Base-by-base conservation (phyloP, 2,888 invertebrate species). In the Limnephilus lunatus region DNA sequence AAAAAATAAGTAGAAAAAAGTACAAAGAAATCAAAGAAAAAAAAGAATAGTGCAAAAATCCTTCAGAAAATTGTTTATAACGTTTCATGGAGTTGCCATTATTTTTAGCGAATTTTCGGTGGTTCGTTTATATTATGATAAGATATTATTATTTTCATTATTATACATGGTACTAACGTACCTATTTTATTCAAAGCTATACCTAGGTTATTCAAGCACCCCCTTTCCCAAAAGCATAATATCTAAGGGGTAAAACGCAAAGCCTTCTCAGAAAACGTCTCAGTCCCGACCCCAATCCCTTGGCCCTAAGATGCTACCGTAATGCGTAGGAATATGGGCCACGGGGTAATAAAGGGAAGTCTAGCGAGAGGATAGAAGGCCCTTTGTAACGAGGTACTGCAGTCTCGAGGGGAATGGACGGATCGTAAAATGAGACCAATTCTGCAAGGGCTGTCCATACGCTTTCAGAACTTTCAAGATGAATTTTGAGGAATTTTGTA, bases 401-500 rank as follows among this genome's bases (percentile, higher is more conserved):
- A 32, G 83, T 83, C 83, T 83, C 83, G 14, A 83, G 83, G 83
- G 83, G 83, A 39, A 83, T 7, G 83, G 35, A 83, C 35, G 83
- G 83, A 83, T 83, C 83, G 35, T 83, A 83, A 83, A 83, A 83
- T 25, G 11, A 83, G 83, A 35, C 32, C 83, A 35, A 83, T 83
- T 39, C 32, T 11, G 35, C n/a, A 19, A 83, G 83, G 83, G 83
- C 31, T 83, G 83, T 19, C 35, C 68, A 25, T 68, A 68, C 25
- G 68, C 11, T 68, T 68, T 68, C 68, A 68, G 68, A 68, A 68
- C 7, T 68, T 68, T 68, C 53, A 68, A 15, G 19, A 19, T 19
- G 14, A 19, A 19, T 68, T 53, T 19, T 53, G 14, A 14, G 15
- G 15, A 14, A 1, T 53, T 53, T 19, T 53, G 3, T 53, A 68